Evolutionary conservation across 2,797 vertebrate species (phyloP), one percentile per base, ranked within the genome.

Genomic region (Capromys pilorides): DNA sequence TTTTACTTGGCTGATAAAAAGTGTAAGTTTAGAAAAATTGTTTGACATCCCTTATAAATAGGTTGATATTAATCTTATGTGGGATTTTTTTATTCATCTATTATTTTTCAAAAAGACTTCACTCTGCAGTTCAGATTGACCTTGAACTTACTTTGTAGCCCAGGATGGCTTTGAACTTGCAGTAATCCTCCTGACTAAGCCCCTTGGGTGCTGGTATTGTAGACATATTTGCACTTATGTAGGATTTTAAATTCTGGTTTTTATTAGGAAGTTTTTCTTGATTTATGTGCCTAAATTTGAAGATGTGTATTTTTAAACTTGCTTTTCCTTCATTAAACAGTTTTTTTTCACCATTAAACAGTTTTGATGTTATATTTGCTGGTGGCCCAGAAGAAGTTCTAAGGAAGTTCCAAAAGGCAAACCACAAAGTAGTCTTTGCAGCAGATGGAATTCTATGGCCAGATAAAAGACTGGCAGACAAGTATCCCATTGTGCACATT

Each of bases 351-450:
- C n/a, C 73, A 45, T 93, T 89, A 31, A 98, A 96, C 88, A 99
- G 99, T 97, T 99, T 99, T 98, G 99, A 99, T 98, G 99, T 99
- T 95, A 98, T 99, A 97, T 99, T 99, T 97, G 99, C 99, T 2
- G 99, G 99, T 0, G 99, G 99, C 69, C 99, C 99, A 95, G 99
- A 99, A 85, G 99, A 99, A 96, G 98, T 99, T 81, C 98, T 99
- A 41, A 99, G 98, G 98, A 99, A 99, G 97, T 99, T 99, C 97
- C 99, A 99, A 82, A 98, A 99, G 94, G 96, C 97, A 45, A 99
- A 99, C 97, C 99, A 99, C 97, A 99, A 99, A 97, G 99, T 99
- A 69, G 97, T 99, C 69, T 99, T 99, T 97, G 98, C 99, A 91
- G 99, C 99, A 61, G 99, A 99, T 95, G 99, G 98, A 36, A 97